These are phyloP conservation scores for Bombus breviceps DNA, from an alignment of 1,140 invertebrate genomes.

Conservation along the genomic window DNA sequence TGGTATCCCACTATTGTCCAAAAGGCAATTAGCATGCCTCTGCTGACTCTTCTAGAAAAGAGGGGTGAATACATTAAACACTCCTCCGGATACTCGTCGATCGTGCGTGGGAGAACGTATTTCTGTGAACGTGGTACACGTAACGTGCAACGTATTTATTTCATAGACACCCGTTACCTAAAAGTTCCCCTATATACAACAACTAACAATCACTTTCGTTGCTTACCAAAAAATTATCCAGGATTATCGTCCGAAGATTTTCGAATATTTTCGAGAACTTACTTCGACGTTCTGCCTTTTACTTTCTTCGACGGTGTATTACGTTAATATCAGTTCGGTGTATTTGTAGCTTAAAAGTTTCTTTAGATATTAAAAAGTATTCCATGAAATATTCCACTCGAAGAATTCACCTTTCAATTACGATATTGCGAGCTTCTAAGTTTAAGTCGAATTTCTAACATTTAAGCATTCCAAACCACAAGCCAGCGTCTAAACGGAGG, in stretches of 20 bases:
- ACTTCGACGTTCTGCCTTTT: too few relatives aligned
- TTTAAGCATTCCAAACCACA: neutral
- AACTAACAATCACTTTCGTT: neutral
- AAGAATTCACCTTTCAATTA: too few relatives aligned
- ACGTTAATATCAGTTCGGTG: too few relatives aligned
- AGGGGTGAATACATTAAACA: conserved; percentile 72
- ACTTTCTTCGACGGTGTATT: too few relatives aligned
- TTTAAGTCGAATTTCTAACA: neutral
- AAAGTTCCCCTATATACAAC: neutral
- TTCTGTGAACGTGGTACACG: conserved; percentile 37
- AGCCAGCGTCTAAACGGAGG: neutral
- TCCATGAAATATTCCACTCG: neutral
- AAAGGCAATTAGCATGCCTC: conserved; percentile 71
- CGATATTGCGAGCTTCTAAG: neutral
- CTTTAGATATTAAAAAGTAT: neutral
- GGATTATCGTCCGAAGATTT: too few relatives aligned
- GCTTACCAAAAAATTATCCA: too few relatives aligned
- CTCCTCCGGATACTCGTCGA: conserved; percentile 63
- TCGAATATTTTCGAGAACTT: too few relatives aligned
- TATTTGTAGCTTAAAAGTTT: too few relatives aligned
- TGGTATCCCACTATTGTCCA: conserved; percentile 71
- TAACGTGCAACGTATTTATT: conserved; percentile 38
- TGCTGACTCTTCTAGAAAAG: conserved; percentile 62
- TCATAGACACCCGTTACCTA: conserved; percentile 12
- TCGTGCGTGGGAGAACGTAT: conserved; percentile 58